Evolutionary conservation across 37 sponge, comb jelly and placozoan species (phyloP), one percentile per base, ranked within the genome.

Genomic region (Chondrilla cf. caribensis): DNA sequence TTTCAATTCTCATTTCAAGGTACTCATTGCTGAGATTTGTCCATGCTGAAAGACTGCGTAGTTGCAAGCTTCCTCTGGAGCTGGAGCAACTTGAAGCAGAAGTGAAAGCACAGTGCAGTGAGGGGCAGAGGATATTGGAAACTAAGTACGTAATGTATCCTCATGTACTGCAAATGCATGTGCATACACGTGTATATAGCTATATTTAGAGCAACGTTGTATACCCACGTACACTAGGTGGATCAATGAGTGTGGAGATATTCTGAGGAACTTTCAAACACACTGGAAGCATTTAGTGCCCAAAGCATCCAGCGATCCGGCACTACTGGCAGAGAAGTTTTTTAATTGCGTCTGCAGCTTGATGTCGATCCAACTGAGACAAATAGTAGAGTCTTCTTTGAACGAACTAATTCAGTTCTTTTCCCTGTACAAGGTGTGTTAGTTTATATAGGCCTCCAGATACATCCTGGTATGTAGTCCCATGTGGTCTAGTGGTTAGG

Each of bases 301-400:
- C 29, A 31, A 60, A 33, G 43, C 79, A 15, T 51, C 83, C 5
- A 57, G 55, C 26, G 70, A 87, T 24, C 22, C 70, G 11, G 85
- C 95, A 6, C 83, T 86, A 18, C 83, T 94, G 42, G 95, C 91
- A 18, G 93, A 98, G 72, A 90, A 90, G 77, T 95, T 98, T 88
- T 98, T 96, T 82, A 86, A 88, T 82, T 77, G 82, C 71, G 89
- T 86, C 42, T 89, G 90, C 54, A 89, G 86, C 8, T 83, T 98
- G 40, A 98, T 98, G 99, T 89, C 87, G 28, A 81, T 83, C 28
- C 96, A 96, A 70, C 82, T 98, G 54, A 89, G 99, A 41, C 84
- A 87, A 15, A 75, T 89, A 9, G 93, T 98, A 28, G 84, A 88
- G 86, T 70, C 83, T 19, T 96, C 99, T 0, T 85, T 98, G 33